A percentile compares a stretch with the other conserved stretches of the same genome.
These are phyloP conservation scores for Branchellion lobata DNA, from an alignment of 2,888 invertebrate species.

Conservation along the genomic window DNA sequence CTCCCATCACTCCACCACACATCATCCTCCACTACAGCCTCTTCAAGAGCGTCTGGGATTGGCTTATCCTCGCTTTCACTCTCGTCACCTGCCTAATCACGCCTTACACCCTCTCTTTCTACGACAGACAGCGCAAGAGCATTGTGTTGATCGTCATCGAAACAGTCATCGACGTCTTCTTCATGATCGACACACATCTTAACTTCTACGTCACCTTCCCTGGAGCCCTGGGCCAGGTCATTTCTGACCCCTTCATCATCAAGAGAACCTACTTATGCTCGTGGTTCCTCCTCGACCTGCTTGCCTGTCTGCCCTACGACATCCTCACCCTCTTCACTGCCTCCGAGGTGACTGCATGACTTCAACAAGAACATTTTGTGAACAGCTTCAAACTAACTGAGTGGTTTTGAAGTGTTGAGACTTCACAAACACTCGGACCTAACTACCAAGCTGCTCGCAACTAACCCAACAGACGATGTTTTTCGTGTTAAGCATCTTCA, in stretches of 20 bases:
- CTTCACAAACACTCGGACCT: too few relatives aligned
- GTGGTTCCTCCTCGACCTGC: slow-evolving; percentile 98
- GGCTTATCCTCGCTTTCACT: slow-evolving; percentile 98
- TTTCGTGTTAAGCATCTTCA: slow-evolving; percentile 95
- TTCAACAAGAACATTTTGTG: background rate
- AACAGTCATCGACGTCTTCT: slow-evolving; percentile 98
- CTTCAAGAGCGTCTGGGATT: slow-evolving; percentile 97
- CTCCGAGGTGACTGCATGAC: background rate
- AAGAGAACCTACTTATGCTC: slow-evolving; percentile 89
- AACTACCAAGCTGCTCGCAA: too few relatives aligned
- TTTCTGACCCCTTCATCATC: slow-evolving; percentile 84
- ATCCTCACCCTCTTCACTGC: slow-evolving; percentile 75
- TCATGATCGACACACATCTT: slow-evolving; percentile 99
- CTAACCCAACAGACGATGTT: slow-evolving; percentile 77
- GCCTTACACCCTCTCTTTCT: slow-evolving; percentile 97
- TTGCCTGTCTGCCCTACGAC: slow-evolving; percentile 98
- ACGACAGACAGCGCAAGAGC: slow-evolving; percentile 77
- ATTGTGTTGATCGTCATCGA: slow-evolving; percentile 63
- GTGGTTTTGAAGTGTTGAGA: background rate
- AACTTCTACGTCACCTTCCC: slow-evolving; percentile 99
- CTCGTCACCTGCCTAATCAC: slow-evolving; percentile 98
- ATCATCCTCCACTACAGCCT: slow-evolving; percentile 99
- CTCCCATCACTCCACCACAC: slow-evolving; percentile 98
- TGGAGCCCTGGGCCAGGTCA: slow-evolving; percentile 79
- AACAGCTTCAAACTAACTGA: background rate